Evolutionary conservation across 2,888 invertebrate species (phyloP).

Genomic region (Tethea ocularis): DNA sequence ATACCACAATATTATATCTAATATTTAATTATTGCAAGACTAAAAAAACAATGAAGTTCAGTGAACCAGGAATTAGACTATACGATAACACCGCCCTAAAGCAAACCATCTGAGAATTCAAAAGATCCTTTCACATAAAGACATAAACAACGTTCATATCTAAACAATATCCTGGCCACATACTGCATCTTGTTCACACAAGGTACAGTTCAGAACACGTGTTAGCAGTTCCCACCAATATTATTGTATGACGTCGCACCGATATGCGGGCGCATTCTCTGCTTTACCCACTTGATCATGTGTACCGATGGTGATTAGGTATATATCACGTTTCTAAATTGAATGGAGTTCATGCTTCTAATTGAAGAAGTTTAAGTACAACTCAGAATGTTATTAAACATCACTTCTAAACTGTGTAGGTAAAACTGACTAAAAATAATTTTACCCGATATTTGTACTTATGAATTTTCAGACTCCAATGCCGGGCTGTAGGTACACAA

Average conservation of each 20-base stretch:
- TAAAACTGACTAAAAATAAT: too few relatives aligned
- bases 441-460: too few relatives aligned
- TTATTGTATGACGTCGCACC: slow-evolving; percentile 30
- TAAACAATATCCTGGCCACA: slow-evolving; percentile 42
- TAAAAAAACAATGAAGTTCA: neutral
- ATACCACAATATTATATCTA: too few relatives aligned
- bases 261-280: slow-evolving; percentile 71
- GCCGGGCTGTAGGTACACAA: too few relatives aligned
- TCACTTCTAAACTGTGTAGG: too few relatives aligned
- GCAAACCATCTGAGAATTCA: neutral
- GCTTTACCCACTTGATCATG: slow-evolving; percentile 21
- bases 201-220: slow-evolving; percentile 60
- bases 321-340: slow-evolving; percentile 27
- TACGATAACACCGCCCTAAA: neutral
- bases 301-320: slow-evolving; percentile 24
- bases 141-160: slow-evolving; percentile 40
- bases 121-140: slow-evolving; percentile 9
- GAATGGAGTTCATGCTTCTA: neutral
- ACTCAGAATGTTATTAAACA: neutral
- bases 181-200: slow-evolving; percentile 65
- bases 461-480: too few relatives aligned
- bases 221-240: slow-evolving; percentile 60
- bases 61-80: neutral
- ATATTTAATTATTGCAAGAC: too few relatives aligned
- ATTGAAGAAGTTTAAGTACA: neutral